Evolutionary conservation across 2,113 vertebrate genomes (phyloP).

Genomic region (Daboia siamensis): DNA sequence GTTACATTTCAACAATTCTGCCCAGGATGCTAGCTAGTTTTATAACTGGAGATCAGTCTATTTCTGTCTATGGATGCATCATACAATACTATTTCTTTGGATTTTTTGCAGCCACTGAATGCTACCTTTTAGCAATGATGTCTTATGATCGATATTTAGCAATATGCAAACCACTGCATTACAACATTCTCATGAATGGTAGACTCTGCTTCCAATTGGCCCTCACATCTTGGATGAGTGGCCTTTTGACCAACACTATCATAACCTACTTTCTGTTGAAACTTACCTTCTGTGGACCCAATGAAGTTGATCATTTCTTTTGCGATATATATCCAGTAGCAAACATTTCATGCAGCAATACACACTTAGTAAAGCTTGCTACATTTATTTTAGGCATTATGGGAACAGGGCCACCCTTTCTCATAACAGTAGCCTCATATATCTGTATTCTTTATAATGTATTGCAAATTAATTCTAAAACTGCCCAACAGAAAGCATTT

Average conservation of each 20-base stretch:
- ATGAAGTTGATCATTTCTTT: conserved; percentile 36
- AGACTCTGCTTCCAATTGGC: neutral
- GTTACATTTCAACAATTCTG: conserved; percentile 16
- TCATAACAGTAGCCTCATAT: conserved; percentile 37
- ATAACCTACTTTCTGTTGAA: neutral
- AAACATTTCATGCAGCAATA: conserved; percentile 32
- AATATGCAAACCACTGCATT: conserved; percentile 43
- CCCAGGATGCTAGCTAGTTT: conserved; percentile 20
- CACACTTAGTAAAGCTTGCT: neutral
- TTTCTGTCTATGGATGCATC: conserved; percentile 4
- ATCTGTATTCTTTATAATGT: conserved; percentile 13
- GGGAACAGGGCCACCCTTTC: conserved; percentile 21
- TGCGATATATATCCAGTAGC: conserved; percentile 30
- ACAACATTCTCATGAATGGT: conserved; percentile 34
- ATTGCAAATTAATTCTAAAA: conserved; percentile 30
- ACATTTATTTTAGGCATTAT: conserved; percentile 5
- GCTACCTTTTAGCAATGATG: conserved; percentile 12
- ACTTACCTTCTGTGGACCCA: conserved; percentile 43
- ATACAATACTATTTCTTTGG: conserved; percentile 21
- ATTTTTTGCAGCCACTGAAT: conserved; percentile 3
- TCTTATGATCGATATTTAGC: conserved; percentile 40
- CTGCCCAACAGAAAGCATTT: conserved; percentile 18
- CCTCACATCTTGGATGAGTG: conserved; percentile 16
- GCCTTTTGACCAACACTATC: neutral
- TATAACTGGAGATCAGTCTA: neutral